Percentiles rank a stretch among this genome's conserved stretches.
Evolutionary conservation across 2,888 invertebrate species (phyloP).

Genomic region (Alentia gelatinosa): DNA sequence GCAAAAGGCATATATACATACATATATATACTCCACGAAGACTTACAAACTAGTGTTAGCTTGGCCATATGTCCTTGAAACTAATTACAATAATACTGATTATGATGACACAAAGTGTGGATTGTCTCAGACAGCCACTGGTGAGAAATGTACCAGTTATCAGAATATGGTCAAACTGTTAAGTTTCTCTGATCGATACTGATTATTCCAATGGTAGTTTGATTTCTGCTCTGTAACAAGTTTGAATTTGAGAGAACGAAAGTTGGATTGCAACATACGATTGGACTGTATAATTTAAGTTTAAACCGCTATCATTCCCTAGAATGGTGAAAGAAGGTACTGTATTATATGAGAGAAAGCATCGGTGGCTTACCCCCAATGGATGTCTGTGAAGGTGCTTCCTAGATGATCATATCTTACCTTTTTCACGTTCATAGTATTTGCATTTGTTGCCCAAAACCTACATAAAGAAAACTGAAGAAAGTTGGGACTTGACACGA

Average conservation of each 20-base stretch:
- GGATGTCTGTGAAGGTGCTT: background rate
- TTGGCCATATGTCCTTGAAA: background rate
- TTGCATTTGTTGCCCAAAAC: conserved; percentile 3
- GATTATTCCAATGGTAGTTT: background rate
- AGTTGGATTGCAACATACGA: background rate
- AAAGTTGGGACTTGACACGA: background rate
- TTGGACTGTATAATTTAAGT: background rate
- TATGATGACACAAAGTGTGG: background rate
- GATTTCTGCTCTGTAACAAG: background rate
- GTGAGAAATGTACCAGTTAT: background rate
- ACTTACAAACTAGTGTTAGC: conserved; percentile 42
- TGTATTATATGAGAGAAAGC: background rate
- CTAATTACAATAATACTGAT: background rate
- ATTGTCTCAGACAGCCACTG: background rate
- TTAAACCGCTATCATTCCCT: background rate
- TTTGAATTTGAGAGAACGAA: background rate
- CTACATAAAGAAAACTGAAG: background rate
- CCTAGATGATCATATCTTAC: background rate
- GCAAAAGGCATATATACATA: no score
- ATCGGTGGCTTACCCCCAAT: background rate
- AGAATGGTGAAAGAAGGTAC: background rate
- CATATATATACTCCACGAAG: conserved; percentile 35
- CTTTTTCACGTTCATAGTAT: conserved; percentile 12
- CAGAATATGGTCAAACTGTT: background rate
- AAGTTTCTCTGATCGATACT: background rate